These are phyloP conservation scores for Anseranas semipalmata DNA, from an alignment of 2,113 vertebrate genomes.

Conservation along the genomic window DNA sequence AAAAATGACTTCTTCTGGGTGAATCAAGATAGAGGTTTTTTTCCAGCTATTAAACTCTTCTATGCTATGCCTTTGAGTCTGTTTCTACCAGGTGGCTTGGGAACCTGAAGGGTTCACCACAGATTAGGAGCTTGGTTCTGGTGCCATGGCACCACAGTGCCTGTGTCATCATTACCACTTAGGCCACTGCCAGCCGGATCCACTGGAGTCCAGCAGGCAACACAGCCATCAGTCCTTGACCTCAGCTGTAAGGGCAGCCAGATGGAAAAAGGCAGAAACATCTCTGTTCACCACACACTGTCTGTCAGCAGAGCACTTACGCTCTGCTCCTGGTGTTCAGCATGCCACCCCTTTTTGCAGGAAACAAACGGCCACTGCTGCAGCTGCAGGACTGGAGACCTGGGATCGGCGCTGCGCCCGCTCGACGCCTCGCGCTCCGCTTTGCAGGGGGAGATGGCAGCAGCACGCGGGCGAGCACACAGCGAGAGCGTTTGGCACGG, in stretches of 20 bases:
- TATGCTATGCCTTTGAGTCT: background rate
- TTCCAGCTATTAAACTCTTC: background rate
- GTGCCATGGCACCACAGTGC: rapidly evolving
- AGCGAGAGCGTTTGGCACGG: background rate
- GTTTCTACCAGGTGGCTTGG: background rate
- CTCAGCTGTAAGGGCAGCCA: rapidly evolving
- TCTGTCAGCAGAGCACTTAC: background rate
- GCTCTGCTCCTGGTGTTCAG: background rate
- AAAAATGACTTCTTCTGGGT: background rate
- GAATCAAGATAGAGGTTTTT: background rate
- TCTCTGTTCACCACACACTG: too few species aligned
- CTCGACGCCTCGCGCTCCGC: rapidly evolving
- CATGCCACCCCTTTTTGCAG: too few species aligned
- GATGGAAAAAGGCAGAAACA: background rate
- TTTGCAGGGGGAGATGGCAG: background rate
- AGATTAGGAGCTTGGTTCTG: background rate
- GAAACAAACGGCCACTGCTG: rapidly evolving
- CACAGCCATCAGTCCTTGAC: rapidly evolving
- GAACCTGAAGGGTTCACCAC: background rate
- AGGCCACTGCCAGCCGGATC: background rate
- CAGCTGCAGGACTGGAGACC: background rate
- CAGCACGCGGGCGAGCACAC: too few species aligned
- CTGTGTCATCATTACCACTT: rapidly evolving
- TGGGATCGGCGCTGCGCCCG: background rate
- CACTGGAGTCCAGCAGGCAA: background rate